Base-by-base conservation (phyloP, 2,113 vertebrate genomes). In the Prunella fulvescens region DNA sequence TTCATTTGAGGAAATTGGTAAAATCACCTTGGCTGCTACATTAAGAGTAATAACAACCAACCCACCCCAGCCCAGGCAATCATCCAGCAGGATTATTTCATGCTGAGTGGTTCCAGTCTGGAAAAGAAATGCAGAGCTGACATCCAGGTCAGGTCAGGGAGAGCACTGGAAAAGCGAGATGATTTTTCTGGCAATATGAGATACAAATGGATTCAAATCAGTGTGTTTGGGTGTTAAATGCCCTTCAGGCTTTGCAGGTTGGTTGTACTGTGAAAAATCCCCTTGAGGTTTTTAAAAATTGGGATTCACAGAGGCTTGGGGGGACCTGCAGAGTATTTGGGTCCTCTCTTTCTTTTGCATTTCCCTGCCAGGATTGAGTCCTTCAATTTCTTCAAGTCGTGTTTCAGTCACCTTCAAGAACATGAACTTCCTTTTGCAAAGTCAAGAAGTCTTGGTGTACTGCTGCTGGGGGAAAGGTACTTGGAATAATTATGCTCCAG, bases 101-200 rank as follows among this genome's bases (percentile, higher is more conserved):
- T 42, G 70, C 69, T 67, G 56, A 88, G 28, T 48, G 40, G 67
- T 62, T 92, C 19, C 62, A 24, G 39, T 35, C 42, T 58, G 77
- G 65, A 33, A 53, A 74, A 83, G 86, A 66, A 92, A 47, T 3
- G 24, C 37, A 26, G 42, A 81, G 60, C 83, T 86, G 86, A 33
- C 22, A 37, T 54, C 33, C 25, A 31, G 58, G 33, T 61, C 0
- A 0, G 73, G 7, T 26, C 53, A n/a, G 3, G 11, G 64, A 58
- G 56, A 39, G 19, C 0, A 0, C 39, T 74, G 47, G 54, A 33
- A 12, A 66, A 54, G 42, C 0, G 2, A 25, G 1, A 1, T 0
- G 2, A 4, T 40, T 44, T 24, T 73, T 66, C 19, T 79, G 64
- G 5, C 47, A 35, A 6, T 60, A 5, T 8, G 29, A 39, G 23